Evolutionary conservation across 2,797 vertebrate species (phyloP).

Genomic region (Lagorchestes hirsutus): DNA sequence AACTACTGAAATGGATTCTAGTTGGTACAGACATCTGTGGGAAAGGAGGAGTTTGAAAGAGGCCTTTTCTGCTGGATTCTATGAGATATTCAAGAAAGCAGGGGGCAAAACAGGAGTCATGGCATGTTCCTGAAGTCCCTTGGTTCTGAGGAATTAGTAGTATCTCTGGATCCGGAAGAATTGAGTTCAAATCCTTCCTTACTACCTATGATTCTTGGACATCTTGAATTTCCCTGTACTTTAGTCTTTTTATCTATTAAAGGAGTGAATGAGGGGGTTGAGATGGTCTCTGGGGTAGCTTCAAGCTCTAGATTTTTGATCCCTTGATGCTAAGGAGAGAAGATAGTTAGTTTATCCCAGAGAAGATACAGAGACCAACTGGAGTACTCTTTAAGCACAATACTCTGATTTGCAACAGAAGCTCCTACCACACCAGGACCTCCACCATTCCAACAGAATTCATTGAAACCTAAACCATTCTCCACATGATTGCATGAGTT

Average conservation of each 20-base stretch:
- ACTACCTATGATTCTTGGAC: too few species aligned
- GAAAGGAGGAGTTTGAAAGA: neutral
- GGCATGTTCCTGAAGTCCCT: neutral
- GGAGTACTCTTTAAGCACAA: neutral
- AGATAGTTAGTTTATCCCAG: neutral
- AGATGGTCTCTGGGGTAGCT: neutral
- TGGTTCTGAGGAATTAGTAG: neutral
- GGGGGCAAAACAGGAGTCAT: neutral
- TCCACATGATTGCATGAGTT: neutral
- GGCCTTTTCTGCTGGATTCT: neutral
- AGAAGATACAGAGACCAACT: neutral
- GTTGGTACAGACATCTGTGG: neutral
- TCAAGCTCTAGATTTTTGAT: neutral
- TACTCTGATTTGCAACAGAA: neutral
- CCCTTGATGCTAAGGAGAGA: neutral
- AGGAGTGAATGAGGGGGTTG: neutral
- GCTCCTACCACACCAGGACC: neutral
- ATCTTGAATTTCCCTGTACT: neutral
- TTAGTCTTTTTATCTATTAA: neutral
- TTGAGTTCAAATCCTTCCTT: neutral
- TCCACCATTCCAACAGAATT: neutral
- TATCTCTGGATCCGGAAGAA: neutral
- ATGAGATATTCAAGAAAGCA: neutral
- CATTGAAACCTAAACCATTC: neutral
- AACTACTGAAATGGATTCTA: neutral